Evolutionary conservation across 2,113 vertebrate species (phyloP).

Genomic region (Osmerus eperlanus): DNA sequence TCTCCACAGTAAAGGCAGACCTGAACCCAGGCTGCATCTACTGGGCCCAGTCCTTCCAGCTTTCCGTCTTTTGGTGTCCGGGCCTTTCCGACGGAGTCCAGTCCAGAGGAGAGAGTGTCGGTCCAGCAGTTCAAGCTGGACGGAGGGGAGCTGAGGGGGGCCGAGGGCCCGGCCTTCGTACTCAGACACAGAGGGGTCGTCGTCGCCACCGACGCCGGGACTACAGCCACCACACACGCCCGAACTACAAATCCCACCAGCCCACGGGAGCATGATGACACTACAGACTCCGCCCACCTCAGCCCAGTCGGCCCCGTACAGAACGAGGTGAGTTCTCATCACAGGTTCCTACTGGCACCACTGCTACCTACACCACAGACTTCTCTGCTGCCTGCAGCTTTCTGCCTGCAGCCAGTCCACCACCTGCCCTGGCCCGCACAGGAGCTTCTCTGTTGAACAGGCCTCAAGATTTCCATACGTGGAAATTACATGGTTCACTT

Average conservation of each 20-base stretch:
- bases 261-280: conserved; percentile 42
- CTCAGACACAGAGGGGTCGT: conserved; percentile 64
- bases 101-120: conserved; percentile 26
- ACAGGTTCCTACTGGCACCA: background rate
- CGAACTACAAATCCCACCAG: conserved; percentile 50
- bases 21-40: too few species aligned
- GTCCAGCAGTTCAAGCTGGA: conserved; percentile 67
- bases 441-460: too few species aligned
- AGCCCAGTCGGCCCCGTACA: conserved; percentile 47
- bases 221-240: conserved; percentile 8
- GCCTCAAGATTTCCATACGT: too few species aligned
- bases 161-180: conserved; percentile 64
- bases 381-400: too few species aligned
- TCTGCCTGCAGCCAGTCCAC: too few species aligned
- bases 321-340: conserved; percentile 56
- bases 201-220: background rate
- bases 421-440: too few species aligned
- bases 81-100: background rate
- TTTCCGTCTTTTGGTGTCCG: background rate
- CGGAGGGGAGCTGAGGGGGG: conserved; percentile 60
- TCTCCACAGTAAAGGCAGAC: background rate
- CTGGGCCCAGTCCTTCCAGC: conserved; percentile 4
- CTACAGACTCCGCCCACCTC: conserved; percentile 46
- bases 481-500: too few species aligned
- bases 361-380: too few species aligned